Base-by-base conservation (phyloP, 1,140 invertebrate species). In the Zophobas morio region DNA sequence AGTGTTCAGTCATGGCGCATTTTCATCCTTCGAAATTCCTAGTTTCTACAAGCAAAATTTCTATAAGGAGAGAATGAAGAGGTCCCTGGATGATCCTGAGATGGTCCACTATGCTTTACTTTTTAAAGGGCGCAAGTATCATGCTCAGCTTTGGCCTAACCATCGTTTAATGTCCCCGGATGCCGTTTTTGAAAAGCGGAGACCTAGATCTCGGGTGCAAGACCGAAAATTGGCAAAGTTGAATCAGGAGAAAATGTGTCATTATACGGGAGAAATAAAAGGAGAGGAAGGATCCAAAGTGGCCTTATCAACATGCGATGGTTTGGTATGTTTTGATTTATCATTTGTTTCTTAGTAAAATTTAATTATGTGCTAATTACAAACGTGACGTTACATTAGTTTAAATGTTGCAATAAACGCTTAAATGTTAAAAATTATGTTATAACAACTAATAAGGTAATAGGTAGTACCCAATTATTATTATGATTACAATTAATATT, bases 301-400 rank as follows among this genome's bases (percentile, higher is more conserved):
- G 2, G 90, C 91, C 3, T 75, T 92, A n/a, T 90, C 90, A 35
- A 86, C 90, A 0, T 92, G 91, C 78, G 86, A 91, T 57, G 91
- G 91, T 36, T 85, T 93, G 87, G 91, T 92, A 86, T 88, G 89
- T 88, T 81, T 6, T 1, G 3, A 37, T 46, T 46, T 46, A 2
- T 33, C 6, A 57, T 36, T 63, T 63, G 35, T 8, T 63, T 5
- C n/a, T 5, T 56, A 56, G 35, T 33, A 63, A 63, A 63, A 63
- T 33, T 1, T 20, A 56, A 32, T 20, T 20, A 20, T 20, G 20
- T 20, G 20, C 20, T 20, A 20, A 20, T 20, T 20, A 20, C 20
- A 20, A 20, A 20, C 20, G 20, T 20, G 20, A 20, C 20, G 20
- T 20, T 20, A 20, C 20, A 20, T 20, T 70, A n/a, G 37, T 70